phyloP scores from a whole-genome alignment of 2,888 invertebrate species.

The Noctua janthe region DNA sequence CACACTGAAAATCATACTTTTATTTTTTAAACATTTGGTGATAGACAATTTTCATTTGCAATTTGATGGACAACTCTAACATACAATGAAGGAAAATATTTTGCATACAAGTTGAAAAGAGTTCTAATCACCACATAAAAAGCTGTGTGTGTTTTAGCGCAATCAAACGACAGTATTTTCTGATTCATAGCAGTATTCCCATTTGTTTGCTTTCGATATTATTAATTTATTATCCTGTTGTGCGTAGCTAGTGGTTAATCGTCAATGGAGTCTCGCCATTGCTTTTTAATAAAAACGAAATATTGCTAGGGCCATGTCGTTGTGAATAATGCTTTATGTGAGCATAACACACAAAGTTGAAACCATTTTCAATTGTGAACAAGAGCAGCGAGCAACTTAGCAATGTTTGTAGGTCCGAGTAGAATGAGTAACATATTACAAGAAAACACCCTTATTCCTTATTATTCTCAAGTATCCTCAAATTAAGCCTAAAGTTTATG shows the following conservation, averaged over 20 bases:
- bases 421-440: neutral
- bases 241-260: constrained; percentile 34
- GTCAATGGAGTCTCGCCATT: constrained; percentile 20
- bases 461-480: constrained; percentile 7
- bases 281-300: constrained; percentile 4
- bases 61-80: neutral
- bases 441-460: neutral
- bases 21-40: constrained; percentile 33
- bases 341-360: neutral
- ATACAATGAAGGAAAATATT: neutral
- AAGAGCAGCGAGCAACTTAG: neutral
- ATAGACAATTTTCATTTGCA: constrained; percentile 9
- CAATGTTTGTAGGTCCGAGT: neutral
- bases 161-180: neutral
- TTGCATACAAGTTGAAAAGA: neutral
- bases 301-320: neutral
- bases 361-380: neutral
- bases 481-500: neutral
- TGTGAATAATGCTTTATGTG: constrained; percentile 10
- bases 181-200: constrained; percentile 43
- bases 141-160: neutral
- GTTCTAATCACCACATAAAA: neutral
- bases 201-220: constrained; percentile 30
- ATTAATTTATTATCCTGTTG: constrained; percentile 50
- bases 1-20: constrained; percentile 45